Percentiles rank a stretch among this genome's conserved stretches.
These are phyloP conservation scores for Heteropelma amictum DNA, from an alignment of 2,888 invertebrate species.

Conservation along the genomic window DNA sequence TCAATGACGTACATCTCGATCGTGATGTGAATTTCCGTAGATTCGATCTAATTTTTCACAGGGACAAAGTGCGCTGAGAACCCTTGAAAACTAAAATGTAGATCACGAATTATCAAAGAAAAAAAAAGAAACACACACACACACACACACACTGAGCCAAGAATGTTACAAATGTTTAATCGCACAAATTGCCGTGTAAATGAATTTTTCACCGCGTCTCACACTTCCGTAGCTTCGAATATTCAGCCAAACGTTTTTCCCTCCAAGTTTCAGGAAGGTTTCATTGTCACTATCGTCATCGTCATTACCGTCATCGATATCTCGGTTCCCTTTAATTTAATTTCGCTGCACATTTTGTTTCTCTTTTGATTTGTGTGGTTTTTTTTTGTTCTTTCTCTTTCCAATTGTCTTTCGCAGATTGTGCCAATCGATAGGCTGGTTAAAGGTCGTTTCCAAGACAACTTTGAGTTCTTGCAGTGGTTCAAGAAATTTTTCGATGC, in stretches of 20 bases:
- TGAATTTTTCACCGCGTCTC: too few species aligned
- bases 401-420: constrained; percentile 83
- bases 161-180: constrained; percentile 4
- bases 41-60: not conserved
- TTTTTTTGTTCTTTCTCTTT: constrained; percentile 49
- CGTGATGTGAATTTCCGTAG: too few species aligned
- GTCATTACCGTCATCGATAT: not conserved
- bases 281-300: not conserved
- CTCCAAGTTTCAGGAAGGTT: not conserved
- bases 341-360: constrained; percentile 32
- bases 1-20: too few species aligned
- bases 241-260: too few species aligned
- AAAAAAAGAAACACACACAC: too few species aligned
- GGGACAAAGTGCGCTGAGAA: not conserved
- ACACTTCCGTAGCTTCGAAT: too few species aligned
- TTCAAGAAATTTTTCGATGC: constrained; percentile 99
- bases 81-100: not conserved
- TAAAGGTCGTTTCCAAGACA: constrained; percentile 99
- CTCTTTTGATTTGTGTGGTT: constrained; percentile 41
- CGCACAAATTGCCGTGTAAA: constrained; percentile 21
- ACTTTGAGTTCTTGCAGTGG: constrained; percentile 99
- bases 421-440: constrained; percentile 96
- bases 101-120: too few species aligned
- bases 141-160: too few species aligned
- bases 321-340: constrained; percentile 20